Conservation (phyloP, 2,797 vertebrate genomes). For the Tadarida brasiliensis region DNA sequence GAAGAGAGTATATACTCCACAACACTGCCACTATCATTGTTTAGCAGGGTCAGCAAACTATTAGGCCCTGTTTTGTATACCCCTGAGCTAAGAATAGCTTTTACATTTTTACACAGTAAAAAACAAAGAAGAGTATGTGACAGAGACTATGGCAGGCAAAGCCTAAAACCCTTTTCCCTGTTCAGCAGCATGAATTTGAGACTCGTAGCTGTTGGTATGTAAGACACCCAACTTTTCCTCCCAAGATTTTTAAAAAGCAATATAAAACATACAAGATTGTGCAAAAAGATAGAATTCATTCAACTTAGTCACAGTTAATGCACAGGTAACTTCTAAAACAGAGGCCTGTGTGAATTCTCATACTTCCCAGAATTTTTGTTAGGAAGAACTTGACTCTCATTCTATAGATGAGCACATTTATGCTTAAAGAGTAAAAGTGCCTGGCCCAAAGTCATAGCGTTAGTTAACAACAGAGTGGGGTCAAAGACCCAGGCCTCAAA, state of each 20-base stretch:
- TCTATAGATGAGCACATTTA: neutral
- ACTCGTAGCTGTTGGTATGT: neutral
- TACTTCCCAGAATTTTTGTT: neutral
- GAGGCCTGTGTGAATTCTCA: neutral
- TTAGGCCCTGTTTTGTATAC: neutral
- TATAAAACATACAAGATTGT: neutral
- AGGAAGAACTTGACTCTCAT: neutral
- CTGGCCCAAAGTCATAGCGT: neutral
- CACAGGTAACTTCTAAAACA: neutral
- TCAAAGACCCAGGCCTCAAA: neutral
- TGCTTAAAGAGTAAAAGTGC: neutral
- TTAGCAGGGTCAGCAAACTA: neutral
- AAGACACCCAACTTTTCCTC: slow-evolving; percentile 20
- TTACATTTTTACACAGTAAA: slow-evolving; percentile 51
- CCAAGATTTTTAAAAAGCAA: slow-evolving; percentile 48
- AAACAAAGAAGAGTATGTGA: neutral
- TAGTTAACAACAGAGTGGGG: neutral
- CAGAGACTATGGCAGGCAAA: neutral
- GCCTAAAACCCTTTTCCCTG: neutral
- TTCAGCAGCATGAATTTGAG: neutral
- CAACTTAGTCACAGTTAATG: neutral
- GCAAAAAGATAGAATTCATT: neutral
- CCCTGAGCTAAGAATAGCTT: slow-evolving; percentile 30
- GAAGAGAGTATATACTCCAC: neutral
- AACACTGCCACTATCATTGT: neutral